A percentile compares a stretch with the other conserved stretches of the same genome.
These are phyloP conservation scores for Caenorhabditis virilis DNA, from an alignment of 2,888 invertebrate species.

Conservation along the genomic window DNA sequence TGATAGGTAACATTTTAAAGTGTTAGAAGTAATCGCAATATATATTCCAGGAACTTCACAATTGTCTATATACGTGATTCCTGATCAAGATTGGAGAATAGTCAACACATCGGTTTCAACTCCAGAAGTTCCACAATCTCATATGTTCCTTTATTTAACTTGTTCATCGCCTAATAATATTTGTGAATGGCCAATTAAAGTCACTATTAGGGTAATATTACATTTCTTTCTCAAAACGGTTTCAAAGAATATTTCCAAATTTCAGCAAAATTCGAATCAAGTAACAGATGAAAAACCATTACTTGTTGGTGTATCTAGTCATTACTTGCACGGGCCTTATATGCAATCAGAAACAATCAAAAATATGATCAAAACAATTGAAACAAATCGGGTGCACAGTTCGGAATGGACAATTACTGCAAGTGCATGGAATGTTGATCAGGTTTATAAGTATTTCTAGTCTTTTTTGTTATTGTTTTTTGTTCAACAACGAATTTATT, in stretches of 20 bases:
- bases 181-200: slow-evolving; percentile 42
- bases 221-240: background rate
- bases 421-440: slow-evolving; percentile 54
- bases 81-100: slow-evolving; percentile 36
- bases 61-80: slow-evolving; percentile 42
- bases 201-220: slow-evolving; percentile 31
- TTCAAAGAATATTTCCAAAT: background rate
- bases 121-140: slow-evolving; percentile 18
- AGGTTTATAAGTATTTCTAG: slow-evolving; percentile 46
- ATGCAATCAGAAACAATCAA: slow-evolving; percentile 48
- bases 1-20: too few species aligned
- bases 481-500: background rate
- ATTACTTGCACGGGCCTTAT: slow-evolving; percentile 44
- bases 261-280: slow-evolving; percentile 16
- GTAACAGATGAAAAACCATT: slow-evolving; percentile 37
- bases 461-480: background rate
- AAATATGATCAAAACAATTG: slow-evolving; percentile 34
- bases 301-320: slow-evolving; percentile 42
- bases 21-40: too few species aligned
- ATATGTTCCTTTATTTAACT: slow-evolving; percentile 48
- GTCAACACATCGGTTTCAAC: slow-evolving; percentile 25
- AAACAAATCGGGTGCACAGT: slow-evolving; percentile 16
- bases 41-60: slow-evolving; percentile 52
- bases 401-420: slow-evolving; percentile 53
- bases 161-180: slow-evolving; percentile 34